Base-by-base conservation (phyloP, 2,797 vertebrate genomes). In the Argyrosomus regius region DNA sequence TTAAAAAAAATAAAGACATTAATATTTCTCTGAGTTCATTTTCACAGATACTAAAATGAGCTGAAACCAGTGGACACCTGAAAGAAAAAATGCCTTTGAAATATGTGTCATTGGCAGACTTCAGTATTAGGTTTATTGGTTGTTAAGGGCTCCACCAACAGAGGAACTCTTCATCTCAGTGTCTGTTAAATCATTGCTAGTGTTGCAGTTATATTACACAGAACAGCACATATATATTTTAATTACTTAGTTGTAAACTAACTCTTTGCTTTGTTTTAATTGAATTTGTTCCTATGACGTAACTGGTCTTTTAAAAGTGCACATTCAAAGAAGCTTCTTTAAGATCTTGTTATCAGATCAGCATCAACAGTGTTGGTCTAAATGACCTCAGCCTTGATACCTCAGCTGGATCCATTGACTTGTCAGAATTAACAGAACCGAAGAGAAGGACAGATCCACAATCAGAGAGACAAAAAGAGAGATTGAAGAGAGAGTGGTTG, bases 331-430 rank as follows among this genome's bases (percentile, higher is more conserved):
- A 6, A 31, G 24, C 9, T 39, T 35, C 16, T 50, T 49, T 43
- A 18, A 46, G 35, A 28, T 57, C 50, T 7, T 18, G 20, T 46
- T 77, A 49, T 49, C 66, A 48, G 58, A 53, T 22, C n/a, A 41
- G 61, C 22, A 0, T 45, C 49, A 48, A 0, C 13, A n/a, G 41
- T n/a, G 11, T 17, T n/a, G 14, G 18, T 70, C 10, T 62, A 59
- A 75, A 1, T 72, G 26, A 68, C 46, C 58, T 9, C 39, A 53
- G 65, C 18, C 6, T 62, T 39, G 61, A 81, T 35, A 17, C 62
- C 45, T 43, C 2, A 28, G 16, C 20, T 39, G 14, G n/a, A 76
- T 72, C 53, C 53, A 68, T 4, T 20, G 46, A 74, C 54, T 48
- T 31, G n/a, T 56, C 26, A 70, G 28, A 70, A 61, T 22, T 6